Base-by-base conservation (phyloP, 2,888 invertebrate species). In the Latheticus oryzae region DNA sequence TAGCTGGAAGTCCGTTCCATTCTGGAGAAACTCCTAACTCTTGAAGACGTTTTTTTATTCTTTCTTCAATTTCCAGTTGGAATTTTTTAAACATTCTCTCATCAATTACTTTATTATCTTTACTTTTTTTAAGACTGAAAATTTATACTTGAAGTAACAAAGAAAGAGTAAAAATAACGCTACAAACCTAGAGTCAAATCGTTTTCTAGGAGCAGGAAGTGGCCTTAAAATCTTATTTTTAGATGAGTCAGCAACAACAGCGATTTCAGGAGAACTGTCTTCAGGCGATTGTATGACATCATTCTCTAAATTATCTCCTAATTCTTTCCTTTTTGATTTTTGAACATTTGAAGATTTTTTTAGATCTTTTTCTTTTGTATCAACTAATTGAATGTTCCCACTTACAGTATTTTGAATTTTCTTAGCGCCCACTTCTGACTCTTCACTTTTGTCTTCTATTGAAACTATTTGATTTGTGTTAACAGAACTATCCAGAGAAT, bases 21-120 rank as follows among this genome's bases (percentile, higher is more conserved):
- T 85, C 80, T 1, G 87, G 85, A 69, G 87, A 87, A 11, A 88
- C 82, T 7, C 88, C 88, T 37, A 85, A 76, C 54, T 83, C 80
- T 58, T 80, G 80, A 59, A 88, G 75, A 52, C 83, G 82, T 52
- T 78, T 81, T 56, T 83, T 80, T 1, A 87, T 79, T 19, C 73
- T 57, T 43, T 64, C 61, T 40, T 72, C 66, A 12, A 76, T 53
- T 43, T 63, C 53, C 11, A 50, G 13, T 11, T 30, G 42, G 7
- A 58, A 50, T 1, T 56, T 35, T 24, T 60, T 30, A 1, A 63
- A 21, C 1, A 61, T 12, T 50, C 61, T 58, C 11, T 60, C 53
- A 11, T 55, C 35, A 17, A 45, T 5, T 11, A 60, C 54, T 21
- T n/a, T 8, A 8, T 4, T 5, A 1, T 28, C 3, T 28, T 28